Percentiles rank a stretch among this genome's conserved stretches.
Evolutionary conservation across 1,140 invertebrate species (phyloP).

Genomic region (Nephila pilipes): DNA sequence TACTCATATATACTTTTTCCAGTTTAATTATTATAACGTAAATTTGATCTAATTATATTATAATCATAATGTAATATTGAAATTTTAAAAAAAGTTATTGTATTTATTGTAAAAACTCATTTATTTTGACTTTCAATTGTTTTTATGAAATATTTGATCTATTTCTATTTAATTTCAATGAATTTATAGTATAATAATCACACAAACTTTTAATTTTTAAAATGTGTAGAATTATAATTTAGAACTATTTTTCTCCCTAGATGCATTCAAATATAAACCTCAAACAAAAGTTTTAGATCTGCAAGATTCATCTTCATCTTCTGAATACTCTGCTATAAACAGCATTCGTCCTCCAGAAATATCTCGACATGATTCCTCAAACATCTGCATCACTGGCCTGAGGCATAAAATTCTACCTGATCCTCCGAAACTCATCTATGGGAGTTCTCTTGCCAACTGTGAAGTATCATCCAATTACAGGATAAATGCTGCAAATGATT

Average conservation of each 20-base stretch:
- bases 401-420: conserved; percentile 74
- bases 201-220: not conserved
- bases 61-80: no score
- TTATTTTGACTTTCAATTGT: not conserved
- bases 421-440: conserved; percentile 74
- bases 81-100: no score
- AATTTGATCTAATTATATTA: no score
- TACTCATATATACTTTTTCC: no score
- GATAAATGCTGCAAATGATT: conserved; percentile 85
- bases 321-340: conserved; percentile 35
- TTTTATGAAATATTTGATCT: not conserved
- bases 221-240: not conserved
- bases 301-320: conserved; percentile 49
- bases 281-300: conserved; percentile 55
- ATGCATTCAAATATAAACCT: conserved; percentile 73
- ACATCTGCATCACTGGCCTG: conserved; percentile 79
- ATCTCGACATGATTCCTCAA: conserved; percentile 87
- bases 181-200: not conserved
- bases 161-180: not conserved
- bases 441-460: conserved; percentile 59
- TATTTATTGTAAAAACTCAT: not conserved
- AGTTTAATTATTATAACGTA: no score
- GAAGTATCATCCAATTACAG: conserved; percentile 80
- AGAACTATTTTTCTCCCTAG: conserved; percentile 25
- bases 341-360: conserved; percentile 57